Evolutionary conservation across 1,140 invertebrate species (phyloP).

Genomic region (Trichomalopsis sarcophagae): DNA sequence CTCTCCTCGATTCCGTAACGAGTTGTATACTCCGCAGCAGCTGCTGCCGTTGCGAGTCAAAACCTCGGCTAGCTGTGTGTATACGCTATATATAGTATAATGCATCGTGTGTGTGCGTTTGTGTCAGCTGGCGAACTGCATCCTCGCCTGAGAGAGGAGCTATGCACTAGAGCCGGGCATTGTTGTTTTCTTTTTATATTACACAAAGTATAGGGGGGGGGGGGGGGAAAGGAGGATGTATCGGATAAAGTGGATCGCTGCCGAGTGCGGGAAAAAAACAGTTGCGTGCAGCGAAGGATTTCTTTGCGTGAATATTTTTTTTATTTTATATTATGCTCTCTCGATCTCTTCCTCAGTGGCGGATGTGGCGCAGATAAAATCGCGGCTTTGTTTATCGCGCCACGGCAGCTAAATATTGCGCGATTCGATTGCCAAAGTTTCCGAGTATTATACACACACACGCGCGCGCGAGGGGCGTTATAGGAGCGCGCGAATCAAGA

Average conservation of each 20-base stretch:
- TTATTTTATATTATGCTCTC: neutral
- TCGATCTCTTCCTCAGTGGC: neutral
- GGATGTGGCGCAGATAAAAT: neutral
- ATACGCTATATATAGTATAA: neutral
- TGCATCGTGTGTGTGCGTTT: conserved; percentile 55
- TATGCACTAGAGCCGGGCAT: conserved; percentile 35
- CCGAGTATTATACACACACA: neutral
- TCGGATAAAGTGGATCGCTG: neutral
- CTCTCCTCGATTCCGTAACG: neutral
- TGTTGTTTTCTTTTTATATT: conserved; percentile 16
- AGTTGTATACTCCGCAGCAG: neutral
- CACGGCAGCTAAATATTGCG: neutral
- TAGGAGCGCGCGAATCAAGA: neutral
- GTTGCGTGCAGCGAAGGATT: neutral
- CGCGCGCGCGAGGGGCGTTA: too few relatives aligned
- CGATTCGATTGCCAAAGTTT: neutral
- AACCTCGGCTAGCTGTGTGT: conserved; percentile 53
- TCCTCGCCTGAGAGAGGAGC: conserved; percentile 48
- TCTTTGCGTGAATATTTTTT: neutral
- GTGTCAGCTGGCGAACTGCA: conserved; percentile 66
- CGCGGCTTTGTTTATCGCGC: neutral
- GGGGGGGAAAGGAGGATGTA: neutral
- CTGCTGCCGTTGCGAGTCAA: conserved; percentile 4
- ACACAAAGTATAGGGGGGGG: neutral
- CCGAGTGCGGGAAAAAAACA: neutral